These are phyloP conservation scores for Catostylus mosaicus DNA, from an alignment of 30 jellyfish, hydroid and myxozoan genomes.

Conservation along the genomic window DNA sequence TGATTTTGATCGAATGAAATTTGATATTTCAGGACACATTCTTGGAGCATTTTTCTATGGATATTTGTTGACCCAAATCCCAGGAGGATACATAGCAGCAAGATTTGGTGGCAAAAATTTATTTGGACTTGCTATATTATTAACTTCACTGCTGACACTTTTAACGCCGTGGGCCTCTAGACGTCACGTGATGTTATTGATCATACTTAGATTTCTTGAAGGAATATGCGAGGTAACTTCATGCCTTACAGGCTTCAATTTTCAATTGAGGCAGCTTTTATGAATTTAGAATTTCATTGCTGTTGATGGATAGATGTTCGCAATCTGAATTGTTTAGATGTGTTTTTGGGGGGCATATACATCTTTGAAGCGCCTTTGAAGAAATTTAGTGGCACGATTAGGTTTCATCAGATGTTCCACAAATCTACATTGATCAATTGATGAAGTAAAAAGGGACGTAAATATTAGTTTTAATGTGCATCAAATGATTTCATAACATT, in stretches of 20 bases:
- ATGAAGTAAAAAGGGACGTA: too few relatives aligned
- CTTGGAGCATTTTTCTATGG: slow-evolving; percentile 94
- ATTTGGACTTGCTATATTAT: slow-evolving; percentile 80
- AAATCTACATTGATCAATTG: too few relatives aligned
- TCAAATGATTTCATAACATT: too few relatives aligned
- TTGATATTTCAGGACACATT: slow-evolving; percentile 74
- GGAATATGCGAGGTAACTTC: slow-evolving; percentile 93
- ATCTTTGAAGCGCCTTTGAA: too few relatives aligned
- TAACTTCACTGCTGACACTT: slow-evolving; percentile 83
- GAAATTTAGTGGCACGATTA: too few relatives aligned
- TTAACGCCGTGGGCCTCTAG: slow-evolving; percentile 93
- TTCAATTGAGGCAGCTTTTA: not conserved
- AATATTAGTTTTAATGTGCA: too few relatives aligned
- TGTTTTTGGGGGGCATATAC: too few relatives aligned
- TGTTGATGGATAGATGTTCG: not conserved
- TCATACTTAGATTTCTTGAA: slow-evolving; percentile 77
- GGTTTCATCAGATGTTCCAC: too few relatives aligned
- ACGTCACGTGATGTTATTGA: slow-evolving; percentile 70
- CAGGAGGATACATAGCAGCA: slow-evolving; percentile 99
- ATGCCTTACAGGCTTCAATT: not conserved
- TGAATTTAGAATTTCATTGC: too few relatives aligned
- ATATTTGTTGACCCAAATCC: slow-evolving; percentile 92
- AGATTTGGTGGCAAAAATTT: slow-evolving; percentile 92
- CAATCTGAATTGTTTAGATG: not conserved
- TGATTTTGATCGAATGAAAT: not conserved